Conservation (phyloP, 2,797 vertebrate species). For the Poliocrania exsul region DNA sequence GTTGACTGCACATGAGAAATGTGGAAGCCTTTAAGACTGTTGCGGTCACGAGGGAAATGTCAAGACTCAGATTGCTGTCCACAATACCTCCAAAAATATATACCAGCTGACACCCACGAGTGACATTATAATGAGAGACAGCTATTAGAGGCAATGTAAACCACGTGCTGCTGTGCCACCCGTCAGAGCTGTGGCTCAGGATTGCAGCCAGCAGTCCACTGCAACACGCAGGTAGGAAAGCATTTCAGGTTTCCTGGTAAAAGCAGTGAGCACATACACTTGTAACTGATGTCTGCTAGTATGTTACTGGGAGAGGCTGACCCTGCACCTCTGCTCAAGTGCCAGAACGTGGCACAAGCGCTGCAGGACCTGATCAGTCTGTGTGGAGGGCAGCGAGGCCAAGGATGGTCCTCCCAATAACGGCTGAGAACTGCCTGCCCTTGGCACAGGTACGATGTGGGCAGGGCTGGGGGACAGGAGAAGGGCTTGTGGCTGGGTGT, state of each 20-base stretch:
- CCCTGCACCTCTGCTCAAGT: not conserved
- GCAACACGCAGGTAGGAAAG: not conserved
- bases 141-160: not conserved
- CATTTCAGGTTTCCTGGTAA: not conserved
- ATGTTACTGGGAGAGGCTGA: not conserved
- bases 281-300: not conserved
- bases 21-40: not conserved
- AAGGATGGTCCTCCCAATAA: accelerated
- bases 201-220: not conserved
- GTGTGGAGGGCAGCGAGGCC: accelerated
- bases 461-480: not conserved
- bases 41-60: not conserved
- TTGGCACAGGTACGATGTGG: accelerated
- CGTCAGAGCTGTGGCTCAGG: not conserved
- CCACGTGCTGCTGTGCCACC: not conserved
- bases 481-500: not conserved
- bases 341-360: accelerated
- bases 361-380: not conserved
- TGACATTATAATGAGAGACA: not conserved
- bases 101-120: not conserved
- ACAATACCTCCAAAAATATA: not conserved
- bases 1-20: not conserved
- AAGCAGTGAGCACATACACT: not conserved
- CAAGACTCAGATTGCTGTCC: not conserved
- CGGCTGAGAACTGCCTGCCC: not conserved